A percentile compares a stretch with the other conserved stretches of the same genome.
These are phyloP conservation scores for Phaethornis superciliosus DNA, from an alignment of 2,113 vertebrate genomes.

Conservation along the genomic window DNA sequence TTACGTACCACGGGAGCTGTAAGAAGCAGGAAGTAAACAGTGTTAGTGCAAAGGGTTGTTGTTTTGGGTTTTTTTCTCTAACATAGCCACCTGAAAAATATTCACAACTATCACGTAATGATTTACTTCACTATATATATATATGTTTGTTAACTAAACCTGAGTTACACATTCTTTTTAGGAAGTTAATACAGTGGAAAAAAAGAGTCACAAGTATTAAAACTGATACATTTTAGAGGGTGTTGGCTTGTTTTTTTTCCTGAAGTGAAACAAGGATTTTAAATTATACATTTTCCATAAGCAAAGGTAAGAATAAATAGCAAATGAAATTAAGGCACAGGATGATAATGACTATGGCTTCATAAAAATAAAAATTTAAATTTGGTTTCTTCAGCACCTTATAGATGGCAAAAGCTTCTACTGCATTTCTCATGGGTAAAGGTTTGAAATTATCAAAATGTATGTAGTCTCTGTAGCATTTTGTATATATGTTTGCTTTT, in stretches of 20 bases:
- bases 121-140: slow-evolving; percentile 58
- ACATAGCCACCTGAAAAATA: slow-evolving; percentile 69
- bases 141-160: slow-evolving; percentile 55
- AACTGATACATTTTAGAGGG: slow-evolving; percentile 45
- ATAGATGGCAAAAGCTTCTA: slow-evolving; percentile 78
- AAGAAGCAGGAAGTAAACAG: slow-evolving; percentile 59
- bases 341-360: slow-evolving; percentile 66
- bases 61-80: background rate
- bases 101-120: slow-evolving; percentile 65
- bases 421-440: slow-evolving; percentile 72
- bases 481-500: slow-evolving; percentile 83
- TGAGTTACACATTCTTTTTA: slow-evolving; percentile 68
- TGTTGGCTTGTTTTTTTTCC: background rate
- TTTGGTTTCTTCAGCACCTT: slow-evolving; percentile 85
- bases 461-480: slow-evolving; percentile 79
- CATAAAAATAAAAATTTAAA: slow-evolving; percentile 57
- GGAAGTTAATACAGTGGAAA: slow-evolving; percentile 56
- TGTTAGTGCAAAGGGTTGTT: slow-evolving; percentile 67
- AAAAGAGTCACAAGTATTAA: slow-evolving; percentile 64
- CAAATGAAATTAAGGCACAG: slow-evolving; percentile 62
- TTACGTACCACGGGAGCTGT: slow-evolving; percentile 63
- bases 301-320: slow-evolving; percentile 66
- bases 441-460: slow-evolving; percentile 71
- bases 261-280: slow-evolving; percentile 68
- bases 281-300: slow-evolving; percentile 69